Evolutionary conservation across 2,888 invertebrate species (phyloP).

Genomic region (Drosophila phalerata): DNA sequence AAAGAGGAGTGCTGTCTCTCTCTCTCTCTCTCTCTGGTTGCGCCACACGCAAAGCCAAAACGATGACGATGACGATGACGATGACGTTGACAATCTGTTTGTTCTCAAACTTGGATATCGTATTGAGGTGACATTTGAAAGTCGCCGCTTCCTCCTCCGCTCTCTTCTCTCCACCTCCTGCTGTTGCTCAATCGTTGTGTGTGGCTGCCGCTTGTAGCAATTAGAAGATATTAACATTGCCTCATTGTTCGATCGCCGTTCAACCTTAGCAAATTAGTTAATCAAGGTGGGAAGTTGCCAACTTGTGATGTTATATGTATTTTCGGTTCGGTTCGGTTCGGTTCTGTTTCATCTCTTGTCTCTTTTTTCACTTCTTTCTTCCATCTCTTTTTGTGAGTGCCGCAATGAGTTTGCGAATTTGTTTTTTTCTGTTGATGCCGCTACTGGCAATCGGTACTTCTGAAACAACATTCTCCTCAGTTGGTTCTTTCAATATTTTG

Average conservation of each 20-base stretch:
- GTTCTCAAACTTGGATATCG: constrained; percentile 61
- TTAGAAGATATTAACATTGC: constrained; percentile 66
- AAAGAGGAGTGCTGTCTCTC: constrained; percentile 10
- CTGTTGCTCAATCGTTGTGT: constrained; percentile 2
- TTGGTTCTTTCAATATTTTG: constrained; percentile 68
- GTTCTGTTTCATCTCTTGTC: constrained; percentile 34
- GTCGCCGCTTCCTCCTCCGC: constrained; percentile 29
- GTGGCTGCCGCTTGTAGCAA: constrained; percentile 62
- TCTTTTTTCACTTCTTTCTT: not conserved
- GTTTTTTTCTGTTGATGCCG: constrained; percentile 1
- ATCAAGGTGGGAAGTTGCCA: constrained; percentile 80
- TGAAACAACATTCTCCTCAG: constrained; percentile 37
- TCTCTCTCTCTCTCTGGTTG: constrained; percentile 5
- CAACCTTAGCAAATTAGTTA: constrained; percentile 78
- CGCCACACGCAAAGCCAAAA: constrained; percentile 69
- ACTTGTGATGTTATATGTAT: constrained; percentile 47
- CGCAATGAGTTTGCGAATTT: constrained; percentile 76
- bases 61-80: constrained; percentile 68
- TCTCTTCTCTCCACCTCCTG: too few relatives aligned
- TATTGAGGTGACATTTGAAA: constrained; percentile 69
- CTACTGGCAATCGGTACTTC: constrained; percentile 42
- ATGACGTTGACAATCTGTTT: constrained; percentile 65
- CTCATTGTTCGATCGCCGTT: constrained; percentile 51
- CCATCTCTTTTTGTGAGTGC: constrained; percentile 32
- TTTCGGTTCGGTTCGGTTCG: constrained; percentile 32